phyloP scores from a whole-genome alignment of 2,797 vertebrate genomes.

The Amazona finschi region DNA sequence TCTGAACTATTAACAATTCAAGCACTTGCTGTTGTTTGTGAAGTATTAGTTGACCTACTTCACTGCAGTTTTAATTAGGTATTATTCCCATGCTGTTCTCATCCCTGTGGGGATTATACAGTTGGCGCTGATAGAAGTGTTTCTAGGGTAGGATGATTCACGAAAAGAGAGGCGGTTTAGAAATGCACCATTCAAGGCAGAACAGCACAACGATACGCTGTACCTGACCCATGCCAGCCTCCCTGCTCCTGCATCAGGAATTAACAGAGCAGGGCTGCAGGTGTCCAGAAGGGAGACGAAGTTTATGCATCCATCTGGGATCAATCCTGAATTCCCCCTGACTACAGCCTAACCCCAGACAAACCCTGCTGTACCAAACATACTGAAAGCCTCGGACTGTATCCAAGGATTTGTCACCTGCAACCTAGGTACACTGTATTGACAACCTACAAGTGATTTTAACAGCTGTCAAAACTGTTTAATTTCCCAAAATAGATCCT shows the following conservation, averaged over 20 bases:
- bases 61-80: slow-evolving; percentile 60
- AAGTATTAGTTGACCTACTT: slow-evolving; percentile 60
- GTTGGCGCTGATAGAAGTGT: neutral
- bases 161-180: neutral
- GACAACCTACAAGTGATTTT: neutral
- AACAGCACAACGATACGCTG: neutral
- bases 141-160: neutral
- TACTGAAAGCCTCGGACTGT: neutral
- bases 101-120: slow-evolving; percentile 29
- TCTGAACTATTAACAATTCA: slow-evolving; percentile 41
- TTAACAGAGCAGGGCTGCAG: neutral
- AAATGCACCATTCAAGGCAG: neutral
- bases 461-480: neutral
- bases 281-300: neutral
- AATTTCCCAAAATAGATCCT: neutral
- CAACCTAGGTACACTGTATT: neutral
- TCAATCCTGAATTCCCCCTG: neutral
- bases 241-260: neutral
- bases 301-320: neutral
- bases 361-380: neutral
- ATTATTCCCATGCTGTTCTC: slow-evolving; percentile 53
- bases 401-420: neutral
- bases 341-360: neutral
- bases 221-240: neutral
- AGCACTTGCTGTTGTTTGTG: slow-evolving; percentile 44